These are phyloP conservation scores for Salarias fasciatus DNA, from an alignment of 2,797 vertebrate genomes.

Conservation along the genomic window DNA sequence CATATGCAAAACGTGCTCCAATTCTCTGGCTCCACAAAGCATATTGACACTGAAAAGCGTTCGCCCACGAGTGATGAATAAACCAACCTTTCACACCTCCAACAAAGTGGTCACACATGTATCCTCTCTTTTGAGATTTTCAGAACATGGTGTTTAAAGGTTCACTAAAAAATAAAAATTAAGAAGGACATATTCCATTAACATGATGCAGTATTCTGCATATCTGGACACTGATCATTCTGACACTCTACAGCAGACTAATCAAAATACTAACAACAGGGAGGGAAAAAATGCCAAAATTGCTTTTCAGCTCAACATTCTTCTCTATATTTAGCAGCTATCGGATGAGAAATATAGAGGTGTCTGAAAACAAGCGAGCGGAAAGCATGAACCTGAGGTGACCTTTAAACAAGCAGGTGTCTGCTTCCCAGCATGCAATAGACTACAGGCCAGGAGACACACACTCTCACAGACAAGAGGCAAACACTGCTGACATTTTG, in stretches of 20 bases:
- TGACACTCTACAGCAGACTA: too few species aligned
- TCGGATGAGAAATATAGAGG: background rate
- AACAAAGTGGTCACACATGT: background rate
- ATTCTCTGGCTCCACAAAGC: background rate
- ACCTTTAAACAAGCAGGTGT: background rate
- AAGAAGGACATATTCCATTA: too few species aligned
- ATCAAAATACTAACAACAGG: too few species aligned
- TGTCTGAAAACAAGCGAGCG: too few species aligned
- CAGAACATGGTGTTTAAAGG: too few species aligned
- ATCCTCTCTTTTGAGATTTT: background rate
- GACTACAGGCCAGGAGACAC: background rate
- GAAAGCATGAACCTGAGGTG: too few species aligned
- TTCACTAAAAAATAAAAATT: too few species aligned
- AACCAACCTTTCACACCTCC: slow-evolving; percentile 7
- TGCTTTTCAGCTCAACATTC: too few species aligned
- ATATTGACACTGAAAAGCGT: background rate
- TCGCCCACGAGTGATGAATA: background rate
- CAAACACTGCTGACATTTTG: background rate
- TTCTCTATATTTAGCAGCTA: too few species aligned
- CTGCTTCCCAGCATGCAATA: background rate
- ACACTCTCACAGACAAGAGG: background rate
- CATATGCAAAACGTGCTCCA: slow-evolving; percentile 1
- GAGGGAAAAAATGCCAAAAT: too few species aligned
- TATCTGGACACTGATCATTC: too few species aligned
- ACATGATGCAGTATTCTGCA: too few species aligned